phyloP scores from a whole-genome alignment of 2,797 vertebrate genomes.

The Buphagus erythrorhynchus region DNA sequence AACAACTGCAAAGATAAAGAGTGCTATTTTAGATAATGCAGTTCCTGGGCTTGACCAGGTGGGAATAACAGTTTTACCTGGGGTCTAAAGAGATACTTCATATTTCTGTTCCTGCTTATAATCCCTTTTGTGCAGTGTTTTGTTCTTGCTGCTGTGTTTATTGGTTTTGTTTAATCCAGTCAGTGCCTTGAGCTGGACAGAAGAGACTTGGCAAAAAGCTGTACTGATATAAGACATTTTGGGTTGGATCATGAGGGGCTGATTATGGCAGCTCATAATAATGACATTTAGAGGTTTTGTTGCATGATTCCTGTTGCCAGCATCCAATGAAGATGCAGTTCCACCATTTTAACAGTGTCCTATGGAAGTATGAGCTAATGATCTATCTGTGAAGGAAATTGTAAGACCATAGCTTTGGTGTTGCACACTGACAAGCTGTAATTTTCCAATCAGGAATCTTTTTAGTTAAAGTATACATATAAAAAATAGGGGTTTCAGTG shows the following conservation, averaged over 20 bases:
- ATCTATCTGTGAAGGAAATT: not conserved
- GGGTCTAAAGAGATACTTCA: not conserved
- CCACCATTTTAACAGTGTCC: not conserved
- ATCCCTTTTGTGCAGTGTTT: not conserved
- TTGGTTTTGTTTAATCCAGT: conserved; percentile 13
- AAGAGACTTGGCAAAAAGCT: not conserved
- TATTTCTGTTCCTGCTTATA: not conserved
- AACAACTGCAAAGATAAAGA: not conserved
- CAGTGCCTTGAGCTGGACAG: conserved; percentile 6
- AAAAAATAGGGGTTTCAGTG: not conserved
- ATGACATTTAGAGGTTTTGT: not conserved
- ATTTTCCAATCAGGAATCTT: not conserved
- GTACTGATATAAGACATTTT: not conserved
- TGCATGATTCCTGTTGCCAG: not conserved
- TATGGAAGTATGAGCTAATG: not conserved
- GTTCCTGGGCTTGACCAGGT: not conserved
- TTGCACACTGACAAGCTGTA: not conserved
- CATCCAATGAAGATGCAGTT: not conserved
- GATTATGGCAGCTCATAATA: not conserved
- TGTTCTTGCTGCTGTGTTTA: not conserved
- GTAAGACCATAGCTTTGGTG: not conserved
- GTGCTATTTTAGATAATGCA: not conserved
- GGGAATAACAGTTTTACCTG: not conserved
- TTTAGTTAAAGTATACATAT: not conserved
- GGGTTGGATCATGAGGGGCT: not conserved